Evolutionary conservation across 2,797 vertebrate species (phyloP).

Genomic region (Anolis apletophallus): DNA sequence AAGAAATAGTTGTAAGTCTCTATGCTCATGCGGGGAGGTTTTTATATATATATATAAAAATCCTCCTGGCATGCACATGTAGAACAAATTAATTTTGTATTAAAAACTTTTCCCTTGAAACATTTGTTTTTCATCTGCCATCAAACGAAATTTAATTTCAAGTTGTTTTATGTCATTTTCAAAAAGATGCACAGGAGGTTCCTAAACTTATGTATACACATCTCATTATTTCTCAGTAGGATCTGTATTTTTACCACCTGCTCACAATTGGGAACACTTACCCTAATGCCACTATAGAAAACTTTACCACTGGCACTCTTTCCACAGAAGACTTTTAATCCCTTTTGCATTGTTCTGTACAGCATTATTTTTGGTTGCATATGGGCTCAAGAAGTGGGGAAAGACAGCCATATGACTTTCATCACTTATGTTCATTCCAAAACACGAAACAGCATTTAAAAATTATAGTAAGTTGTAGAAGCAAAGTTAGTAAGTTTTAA

Average conservation of each 20-base stretch:
- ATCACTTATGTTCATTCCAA: conserved; percentile 69
- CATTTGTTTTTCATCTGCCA: conserved; percentile 82
- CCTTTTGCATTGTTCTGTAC: conserved; percentile 64
- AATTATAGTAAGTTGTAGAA: conserved; percentile 52
- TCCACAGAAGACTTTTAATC: conserved; percentile 71
- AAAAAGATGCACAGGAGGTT: conserved; percentile 79
- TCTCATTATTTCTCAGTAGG: conserved; percentile 83
- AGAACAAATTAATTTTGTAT: conserved; percentile 79
- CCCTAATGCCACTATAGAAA: conserved; percentile 69
- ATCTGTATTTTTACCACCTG: conserved; percentile 77
- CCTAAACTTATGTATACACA: conserved; percentile 78
- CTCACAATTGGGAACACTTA: conserved; percentile 73
- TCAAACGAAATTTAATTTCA: conserved; percentile 81
- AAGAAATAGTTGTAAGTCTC: conserved; percentile 59
- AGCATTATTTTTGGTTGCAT: conserved; percentile 56
- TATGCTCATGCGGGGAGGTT: conserved; percentile 66
- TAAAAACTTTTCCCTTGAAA: conserved; percentile 76
- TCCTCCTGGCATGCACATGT: conserved; percentile 73
- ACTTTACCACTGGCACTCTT: conserved; percentile 68
- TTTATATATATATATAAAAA: too few species aligned
- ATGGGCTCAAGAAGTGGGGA: conserved; percentile 65
- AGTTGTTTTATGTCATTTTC: conserved; percentile 81
- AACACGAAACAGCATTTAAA: conserved; percentile 63
- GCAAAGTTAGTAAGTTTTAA: conserved; percentile 67
- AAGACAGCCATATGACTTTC: conserved; percentile 58